phyloP scores from a whole-genome alignment of 2,888 invertebrate genomes.

The Galeopsomyia nigrocyanea region DNA sequence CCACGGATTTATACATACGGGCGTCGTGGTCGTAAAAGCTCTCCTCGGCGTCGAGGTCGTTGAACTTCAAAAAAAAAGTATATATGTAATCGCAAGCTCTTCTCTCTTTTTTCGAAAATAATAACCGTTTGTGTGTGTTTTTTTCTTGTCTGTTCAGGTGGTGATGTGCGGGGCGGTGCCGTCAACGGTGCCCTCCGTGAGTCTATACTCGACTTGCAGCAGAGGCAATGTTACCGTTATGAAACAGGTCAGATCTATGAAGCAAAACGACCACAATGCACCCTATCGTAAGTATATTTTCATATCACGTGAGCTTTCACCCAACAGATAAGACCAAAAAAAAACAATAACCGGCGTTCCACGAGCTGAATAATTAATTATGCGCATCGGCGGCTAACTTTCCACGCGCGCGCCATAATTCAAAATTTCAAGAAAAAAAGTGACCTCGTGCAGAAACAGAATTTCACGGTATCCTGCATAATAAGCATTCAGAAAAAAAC shows the following conservation, averaged over 20 bases:
- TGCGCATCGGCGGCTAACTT: too few relatives aligned
- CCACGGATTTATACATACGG: constrained; percentile 38
- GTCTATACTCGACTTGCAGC: constrained; percentile 79
- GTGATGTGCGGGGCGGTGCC: constrained; percentile 82
- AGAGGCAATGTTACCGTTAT: constrained; percentile 77
- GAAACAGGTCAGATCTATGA: constrained; percentile 76
- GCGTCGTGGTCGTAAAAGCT: constrained; percentile 18
- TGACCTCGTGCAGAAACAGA: too few relatives aligned
- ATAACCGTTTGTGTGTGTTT: constrained; percentile 4
- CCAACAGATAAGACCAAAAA: neutral
- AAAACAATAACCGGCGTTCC: neutral
- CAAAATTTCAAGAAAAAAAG: too few relatives aligned
- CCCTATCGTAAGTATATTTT: constrained; percentile 74
- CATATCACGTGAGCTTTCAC: neutral
- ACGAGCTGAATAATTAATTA: too few relatives aligned
- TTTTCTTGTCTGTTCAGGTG: constrained; percentile 70
- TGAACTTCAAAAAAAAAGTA: constrained; percentile 3
- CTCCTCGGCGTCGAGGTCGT: constrained; percentile 50
- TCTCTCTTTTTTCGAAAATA: neutral
- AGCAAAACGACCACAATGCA: constrained; percentile 70
- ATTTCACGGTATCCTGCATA: too few relatives aligned
- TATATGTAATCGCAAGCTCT: constrained; percentile 5
- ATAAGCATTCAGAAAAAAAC: too few relatives aligned
- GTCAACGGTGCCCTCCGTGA: constrained; percentile 79
- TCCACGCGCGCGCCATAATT: too few relatives aligned